A percentile compares a stretch with the other conserved stretches of the same genome.
These are phyloP conservation scores for Thinocorus orbignyianus DNA, from an alignment of 2,113 vertebrate genomes.

Conservation along the genomic window DNA sequence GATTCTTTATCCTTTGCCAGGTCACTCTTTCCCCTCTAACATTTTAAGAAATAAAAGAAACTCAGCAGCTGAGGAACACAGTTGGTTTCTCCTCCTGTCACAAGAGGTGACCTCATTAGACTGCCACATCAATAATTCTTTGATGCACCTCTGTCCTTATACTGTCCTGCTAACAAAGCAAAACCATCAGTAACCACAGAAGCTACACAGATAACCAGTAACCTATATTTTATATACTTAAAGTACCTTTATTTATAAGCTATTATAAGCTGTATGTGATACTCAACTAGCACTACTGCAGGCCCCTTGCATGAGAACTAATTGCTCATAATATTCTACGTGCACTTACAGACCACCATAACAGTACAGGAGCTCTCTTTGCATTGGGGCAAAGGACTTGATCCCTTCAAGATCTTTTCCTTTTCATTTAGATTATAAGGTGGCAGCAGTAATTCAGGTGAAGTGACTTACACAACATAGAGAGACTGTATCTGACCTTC, in stretches of 20 bases:
- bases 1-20: neutral
- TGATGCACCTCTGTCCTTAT: neutral
- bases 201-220: neutral
- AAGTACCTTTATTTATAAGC: neutral
- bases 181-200: neutral
- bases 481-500: neutral
- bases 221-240: neutral
- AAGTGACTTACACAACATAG: rapidly evolving
- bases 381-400: neutral
- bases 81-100: neutral
- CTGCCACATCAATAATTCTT: neutral
- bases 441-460: neutral
- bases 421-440: neutral
- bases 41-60: neutral
- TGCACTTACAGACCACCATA: neutral
- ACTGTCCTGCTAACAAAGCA: neutral
- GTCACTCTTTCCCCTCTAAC: neutral
- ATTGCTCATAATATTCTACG: neutral
- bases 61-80: neutral
- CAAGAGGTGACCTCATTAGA: neutral
- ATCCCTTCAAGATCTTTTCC: neutral
- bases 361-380: neutral
- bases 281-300: neutral
- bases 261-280: neutral
- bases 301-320: neutral